phyloP scores from a whole-genome alignment of 2,888 invertebrate species.

The Drosophila paracracens region DNA sequence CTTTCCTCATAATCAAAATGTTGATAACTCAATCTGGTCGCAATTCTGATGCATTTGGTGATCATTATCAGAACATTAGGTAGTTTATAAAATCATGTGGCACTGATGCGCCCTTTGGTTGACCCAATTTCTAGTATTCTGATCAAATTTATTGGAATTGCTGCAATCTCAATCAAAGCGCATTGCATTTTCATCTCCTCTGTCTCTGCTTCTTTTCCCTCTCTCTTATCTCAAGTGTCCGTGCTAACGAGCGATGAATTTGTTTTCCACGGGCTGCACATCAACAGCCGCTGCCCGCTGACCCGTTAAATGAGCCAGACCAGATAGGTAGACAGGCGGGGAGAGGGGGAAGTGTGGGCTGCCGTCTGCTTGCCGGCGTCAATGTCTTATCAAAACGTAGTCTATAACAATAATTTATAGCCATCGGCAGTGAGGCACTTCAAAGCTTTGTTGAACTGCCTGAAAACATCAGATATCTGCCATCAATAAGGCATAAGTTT shows the following conservation, averaged over 20 bases:
- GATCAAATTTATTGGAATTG: slow-evolving; percentile 65
- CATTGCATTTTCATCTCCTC: slow-evolving; percentile 48
- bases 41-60: slow-evolving; percentile 25
- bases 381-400: slow-evolving; percentile 76
- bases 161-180: slow-evolving; percentile 29
- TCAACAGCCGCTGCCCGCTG: slow-evolving; percentile 61
- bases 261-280: slow-evolving; percentile 61
- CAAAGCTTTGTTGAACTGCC: slow-evolving; percentile 50
- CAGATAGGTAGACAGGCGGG: neutral
- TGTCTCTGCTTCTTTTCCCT: slow-evolving; percentile 4
- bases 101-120: slow-evolving; percentile 40
- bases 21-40: slow-evolving; percentile 40
- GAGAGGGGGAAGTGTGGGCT: neutral
- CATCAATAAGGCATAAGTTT: slow-evolving; percentile 69
- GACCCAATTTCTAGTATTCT: slow-evolving; percentile 42
- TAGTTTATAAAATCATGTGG: slow-evolving; percentile 25
- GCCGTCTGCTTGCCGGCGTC: slow-evolving; percentile 66
- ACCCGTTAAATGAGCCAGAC: slow-evolving; percentile 67
- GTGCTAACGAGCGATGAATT: slow-evolving; percentile 75
- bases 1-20: slow-evolving; percentile 10
- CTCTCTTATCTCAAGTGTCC: slow-evolving; percentile 72
- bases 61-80: slow-evolving; percentile 42
- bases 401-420: slow-evolving; percentile 80
- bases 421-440: slow-evolving; percentile 55
- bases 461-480: slow-evolving; percentile 63